Percentiles rank a stretch among this genome's conserved stretches.
Evolutionary conservation across 92 coral and sea anemone species (phyloP).

Genomic region (Zoanthus solanderi): DNA sequence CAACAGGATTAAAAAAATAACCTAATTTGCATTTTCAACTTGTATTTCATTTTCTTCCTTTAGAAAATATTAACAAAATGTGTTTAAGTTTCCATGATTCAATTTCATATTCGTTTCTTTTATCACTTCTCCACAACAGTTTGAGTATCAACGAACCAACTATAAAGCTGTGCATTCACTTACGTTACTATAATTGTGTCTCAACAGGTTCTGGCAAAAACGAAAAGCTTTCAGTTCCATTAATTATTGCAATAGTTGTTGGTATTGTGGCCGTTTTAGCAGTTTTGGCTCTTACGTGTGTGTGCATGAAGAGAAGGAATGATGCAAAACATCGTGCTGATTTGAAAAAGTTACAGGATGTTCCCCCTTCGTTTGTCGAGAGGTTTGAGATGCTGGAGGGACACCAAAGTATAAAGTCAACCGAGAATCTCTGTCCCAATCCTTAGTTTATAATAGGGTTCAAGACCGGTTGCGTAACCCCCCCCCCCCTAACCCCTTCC

Average conservation of each 20-base stretch:
- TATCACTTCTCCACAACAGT: too few relatives aligned
- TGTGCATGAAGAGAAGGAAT: constrained; percentile 10
- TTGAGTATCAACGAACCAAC: background rate
- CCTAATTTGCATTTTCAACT: too few relatives aligned
- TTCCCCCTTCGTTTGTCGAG: background rate
- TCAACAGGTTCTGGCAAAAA: constrained; percentile 3
- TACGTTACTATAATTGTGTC: background rate
- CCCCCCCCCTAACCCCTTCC: background rate
- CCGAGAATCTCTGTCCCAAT: background rate
- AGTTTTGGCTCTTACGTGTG: background rate
- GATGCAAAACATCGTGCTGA: background rate
- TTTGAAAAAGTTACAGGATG: constrained; percentile 1
- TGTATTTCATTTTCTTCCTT: too few relatives aligned
- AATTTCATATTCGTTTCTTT: too few relatives aligned
- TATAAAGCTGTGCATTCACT: background rate
- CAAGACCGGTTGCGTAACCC: too few relatives aligned
- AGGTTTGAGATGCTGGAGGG: constrained; percentile 10
- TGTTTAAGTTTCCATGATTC: too few relatives aligned
- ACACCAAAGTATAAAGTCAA: background rate
- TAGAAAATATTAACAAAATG: too few relatives aligned
- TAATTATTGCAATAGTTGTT: constrained; percentile 16
- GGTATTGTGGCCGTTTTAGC: background rate
- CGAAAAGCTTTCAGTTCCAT: background rate
- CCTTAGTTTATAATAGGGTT: background rate
- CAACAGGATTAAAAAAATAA: too few relatives aligned